phyloP scores from a whole-genome alignment of 92 coral and sea anemone species.

The Palythoa grandiflora region DNA sequence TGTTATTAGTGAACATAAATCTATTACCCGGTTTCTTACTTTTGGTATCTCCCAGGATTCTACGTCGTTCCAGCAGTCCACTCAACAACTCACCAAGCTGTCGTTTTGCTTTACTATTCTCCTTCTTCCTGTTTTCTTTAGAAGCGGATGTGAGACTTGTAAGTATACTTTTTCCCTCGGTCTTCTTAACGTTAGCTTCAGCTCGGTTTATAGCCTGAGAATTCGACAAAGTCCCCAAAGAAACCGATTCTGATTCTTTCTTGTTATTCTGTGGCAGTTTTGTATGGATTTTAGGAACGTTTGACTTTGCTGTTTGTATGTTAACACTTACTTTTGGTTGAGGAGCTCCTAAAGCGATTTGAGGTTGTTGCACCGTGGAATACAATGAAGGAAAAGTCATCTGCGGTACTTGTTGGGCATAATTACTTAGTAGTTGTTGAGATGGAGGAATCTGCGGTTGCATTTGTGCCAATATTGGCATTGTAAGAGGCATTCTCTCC shows the following conservation, averaged over 20 bases:
- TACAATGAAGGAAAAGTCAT: conserved; percentile 28
- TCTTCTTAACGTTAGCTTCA: neutral
- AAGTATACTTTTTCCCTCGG: neutral
- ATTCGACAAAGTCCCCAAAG: conserved; percentile 19
- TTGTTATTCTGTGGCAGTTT: conserved; percentile 2
- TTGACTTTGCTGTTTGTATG: conserved; percentile 72
- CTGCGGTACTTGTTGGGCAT: conserved; percentile 38
- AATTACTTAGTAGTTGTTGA: conserved; percentile 39
- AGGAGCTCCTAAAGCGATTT: conserved; percentile 16
- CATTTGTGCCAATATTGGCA: neutral
- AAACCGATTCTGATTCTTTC: neutral
- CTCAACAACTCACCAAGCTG: conserved; percentile 73
- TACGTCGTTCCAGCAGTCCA: conserved; percentile 71
- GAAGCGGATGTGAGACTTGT: neutral
- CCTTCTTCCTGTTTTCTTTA: conserved; percentile 1
- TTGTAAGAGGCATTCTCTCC: conserved; percentile 10
- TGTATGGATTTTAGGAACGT: conserved; percentile 39
- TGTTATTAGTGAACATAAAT: conserved; percentile 46
- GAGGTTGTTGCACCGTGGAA: conserved; percentile 34
- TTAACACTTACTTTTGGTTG: conserved; percentile 70
- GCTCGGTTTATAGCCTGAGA: conserved; percentile 22
- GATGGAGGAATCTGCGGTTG: conserved; percentile 17
- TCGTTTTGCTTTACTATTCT: conserved; percentile 54
- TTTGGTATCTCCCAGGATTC: conserved; percentile 57
- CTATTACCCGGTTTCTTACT: conserved; percentile 63